Base-by-base conservation (phyloP, 2,797 vertebrate species). In the Hyperoplus immaculatus region DNA sequence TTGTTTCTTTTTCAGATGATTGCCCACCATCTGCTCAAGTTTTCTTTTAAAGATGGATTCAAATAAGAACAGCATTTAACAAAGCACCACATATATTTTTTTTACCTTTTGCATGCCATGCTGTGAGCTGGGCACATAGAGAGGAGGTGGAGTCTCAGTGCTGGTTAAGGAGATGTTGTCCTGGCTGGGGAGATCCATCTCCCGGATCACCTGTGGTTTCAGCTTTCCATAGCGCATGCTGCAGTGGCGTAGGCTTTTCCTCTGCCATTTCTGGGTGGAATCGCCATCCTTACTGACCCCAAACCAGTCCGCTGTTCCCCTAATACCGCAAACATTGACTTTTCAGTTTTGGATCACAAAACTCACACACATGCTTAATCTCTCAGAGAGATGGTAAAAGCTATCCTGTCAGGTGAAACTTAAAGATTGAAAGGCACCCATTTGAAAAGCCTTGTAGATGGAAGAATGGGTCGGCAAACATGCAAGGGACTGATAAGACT, bases 291-390 rank as follows among this genome's bases (percentile, higher is more conserved):
- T 98, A 80, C 98, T 98, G 84, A 99, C 96, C 53, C 98, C 98
- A 68, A 99, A 99, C 98, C 98, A 99, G 93, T 99, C 98, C 0
- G 98, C 98, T 0, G 98, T 99, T 84, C 98, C 97, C 96, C 98
- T 99, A 92, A 81, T 64, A 75, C 57, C 78, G 87, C 81, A 84
- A 87, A 92, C 78, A 90, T 63, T 47, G 51, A 53, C 58, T 47
- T 54, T 59, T 91, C 60, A 91, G 60, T 69, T 66, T 51, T 11
- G 58, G 47, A 9, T 43, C 56, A 73, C 64, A 70, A 67, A 75
- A 80, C 75, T 51, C 36, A 62, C 64, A 54, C 18, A 71, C 59
- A 46, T 55, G 8, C 49, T 55, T 53, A 1, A 29, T 45, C 67
- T 59, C 45, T 59, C 38, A 18, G 42, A 51, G 29, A 58, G 6